A percentile compares a stretch with the other conserved stretches of the same genome.
phyloP scores from a whole-genome alignment of 2,113 vertebrate species.

The Sylvilagus bachmani region DNA sequence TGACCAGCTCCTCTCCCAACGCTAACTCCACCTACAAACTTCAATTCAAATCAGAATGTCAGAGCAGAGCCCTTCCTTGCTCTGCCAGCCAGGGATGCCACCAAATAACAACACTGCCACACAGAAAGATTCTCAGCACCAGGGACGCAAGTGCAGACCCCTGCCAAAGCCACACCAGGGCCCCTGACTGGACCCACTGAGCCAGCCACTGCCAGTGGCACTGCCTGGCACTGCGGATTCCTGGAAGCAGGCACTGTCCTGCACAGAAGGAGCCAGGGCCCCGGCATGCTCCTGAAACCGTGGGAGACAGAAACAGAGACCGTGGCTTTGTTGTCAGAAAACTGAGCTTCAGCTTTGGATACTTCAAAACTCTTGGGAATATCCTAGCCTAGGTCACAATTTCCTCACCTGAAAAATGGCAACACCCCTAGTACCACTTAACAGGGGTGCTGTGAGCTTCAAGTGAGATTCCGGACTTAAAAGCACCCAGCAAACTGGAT shows the following conservation, averaged over 20 bases:
- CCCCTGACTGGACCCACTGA: background rate
- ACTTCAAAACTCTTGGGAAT: background rate
- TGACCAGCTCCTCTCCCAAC: background rate
- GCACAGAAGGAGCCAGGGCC: background rate
- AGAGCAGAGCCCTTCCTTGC: background rate
- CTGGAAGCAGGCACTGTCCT: background rate
- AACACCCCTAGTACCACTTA: background rate
- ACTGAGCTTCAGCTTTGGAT: background rate
- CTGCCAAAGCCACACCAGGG: background rate
- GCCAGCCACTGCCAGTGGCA: background rate
- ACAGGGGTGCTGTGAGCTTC: background rate
- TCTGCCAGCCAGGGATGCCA: background rate
- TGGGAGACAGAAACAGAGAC: background rate
- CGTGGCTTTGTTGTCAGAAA: background rate
- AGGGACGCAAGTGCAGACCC: background rate
- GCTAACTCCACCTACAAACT: background rate
- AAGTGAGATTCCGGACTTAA: background rate
- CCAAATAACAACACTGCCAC: rapidly evolving
- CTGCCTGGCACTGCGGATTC: background rate
- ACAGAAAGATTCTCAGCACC: background rate
- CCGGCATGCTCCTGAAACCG: background rate
- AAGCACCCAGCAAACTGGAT: background rate
- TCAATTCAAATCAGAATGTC: background rate
- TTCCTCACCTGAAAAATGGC: background rate
- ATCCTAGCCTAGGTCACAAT: background rate